A percentile compares a stretch with the other conserved stretches of the same genome.
These are phyloP conservation scores for Pseudotriccus pelzelni DNA, from an alignment of 2,797 vertebrate genomes.

Conservation along the genomic window DNA sequence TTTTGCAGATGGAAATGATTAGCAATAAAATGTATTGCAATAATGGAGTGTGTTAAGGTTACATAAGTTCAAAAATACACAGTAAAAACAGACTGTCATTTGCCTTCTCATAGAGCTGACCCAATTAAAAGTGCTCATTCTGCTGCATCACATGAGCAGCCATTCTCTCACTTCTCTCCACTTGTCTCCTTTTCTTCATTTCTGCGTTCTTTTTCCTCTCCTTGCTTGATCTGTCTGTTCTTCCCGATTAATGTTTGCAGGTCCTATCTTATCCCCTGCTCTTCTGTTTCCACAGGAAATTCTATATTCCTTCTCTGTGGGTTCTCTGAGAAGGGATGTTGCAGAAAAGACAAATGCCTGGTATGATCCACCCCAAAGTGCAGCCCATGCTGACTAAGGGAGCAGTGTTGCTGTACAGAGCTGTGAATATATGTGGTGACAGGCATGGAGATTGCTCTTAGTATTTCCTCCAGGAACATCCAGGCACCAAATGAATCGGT, in stretches of 20 bases:
- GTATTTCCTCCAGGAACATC: background rate
- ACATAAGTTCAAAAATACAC: conserved; percentile 43
- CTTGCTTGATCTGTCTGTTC: background rate
- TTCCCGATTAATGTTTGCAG: background rate
- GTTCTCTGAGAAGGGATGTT: background rate
- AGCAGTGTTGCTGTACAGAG: background rate
- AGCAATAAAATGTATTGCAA: conserved; percentile 40
- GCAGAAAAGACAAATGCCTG: background rate
- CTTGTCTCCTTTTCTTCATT: background rate
- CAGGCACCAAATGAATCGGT: background rate
- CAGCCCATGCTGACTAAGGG: rapidly evolving
- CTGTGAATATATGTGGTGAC: background rate
- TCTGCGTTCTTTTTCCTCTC: background rate
- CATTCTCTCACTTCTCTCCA: background rate
- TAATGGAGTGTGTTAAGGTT: conserved; percentile 28
- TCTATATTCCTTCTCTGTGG: background rate
- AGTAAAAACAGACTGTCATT: conserved; percentile 17
- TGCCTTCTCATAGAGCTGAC: background rate
- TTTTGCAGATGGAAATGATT: conserved; percentile 52
- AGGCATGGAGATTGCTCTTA: background rate
- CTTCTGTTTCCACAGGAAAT: background rate
- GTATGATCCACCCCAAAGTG: background rate
- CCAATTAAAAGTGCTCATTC: conserved; percentile 2
- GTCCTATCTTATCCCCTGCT: background rate
- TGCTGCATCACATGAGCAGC: background rate